Percentiles rank a stretch among this genome's conserved stretches.
phyloP scores from a whole-genome alignment of 2,888 invertebrate genomes.

The Andrena haemorrhoa region DNA sequence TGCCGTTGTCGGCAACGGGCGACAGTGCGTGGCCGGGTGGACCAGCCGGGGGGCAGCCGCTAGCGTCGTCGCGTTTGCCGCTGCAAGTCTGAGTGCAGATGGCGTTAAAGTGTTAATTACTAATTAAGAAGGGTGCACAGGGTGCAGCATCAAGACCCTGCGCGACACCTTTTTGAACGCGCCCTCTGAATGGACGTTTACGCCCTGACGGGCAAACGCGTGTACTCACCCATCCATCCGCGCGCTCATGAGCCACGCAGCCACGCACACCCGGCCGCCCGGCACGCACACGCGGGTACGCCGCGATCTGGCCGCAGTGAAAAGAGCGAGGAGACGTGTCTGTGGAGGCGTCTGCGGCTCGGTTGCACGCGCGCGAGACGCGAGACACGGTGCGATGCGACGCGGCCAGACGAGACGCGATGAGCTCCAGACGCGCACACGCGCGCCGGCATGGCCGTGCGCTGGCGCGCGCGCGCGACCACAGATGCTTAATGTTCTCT shows the following conservation, averaged over 20 bases:
- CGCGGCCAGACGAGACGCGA: slow-evolving; percentile 33
- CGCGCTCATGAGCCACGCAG: slow-evolving; percentile 67
- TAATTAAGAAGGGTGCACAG: slow-evolving; percentile 84
- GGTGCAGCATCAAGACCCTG: slow-evolving; percentile 79
- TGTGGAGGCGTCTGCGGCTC: slow-evolving; percentile 42
- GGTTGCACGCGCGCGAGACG: slow-evolving; percentile 50
- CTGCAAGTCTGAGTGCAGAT: slow-evolving; percentile 77
- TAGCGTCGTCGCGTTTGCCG: slow-evolving; percentile 60
- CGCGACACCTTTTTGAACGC: slow-evolving; percentile 83
- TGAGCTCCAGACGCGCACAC: slow-evolving; percentile 22
- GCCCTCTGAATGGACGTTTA: slow-evolving; percentile 83
- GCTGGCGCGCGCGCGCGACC: slow-evolving; percentile 40
- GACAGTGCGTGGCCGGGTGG: slow-evolving; percentile 8
- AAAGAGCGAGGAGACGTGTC: slow-evolving; percentile 22
- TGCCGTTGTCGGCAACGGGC: slow-evolving; percentile 37
- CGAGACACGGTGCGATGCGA: slow-evolving; percentile 27
- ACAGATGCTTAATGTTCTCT: slow-evolving; percentile 73
- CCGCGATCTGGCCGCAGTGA: slow-evolving; percentile 26
- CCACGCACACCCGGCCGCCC: slow-evolving; percentile 41
- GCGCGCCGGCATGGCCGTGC: background rate
- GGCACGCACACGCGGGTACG: slow-evolving; percentile 28
- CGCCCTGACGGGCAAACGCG: slow-evolving; percentile 81
- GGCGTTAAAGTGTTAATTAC: slow-evolving; percentile 84
- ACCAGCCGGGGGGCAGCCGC: background rate
- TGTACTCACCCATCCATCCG: slow-evolving; percentile 74